Percentiles rank a stretch among this genome's conserved stretches.
Evolutionary conservation across 2,888 invertebrate genomes (phyloP).

Genomic region (Uloborus plumipes): DNA sequence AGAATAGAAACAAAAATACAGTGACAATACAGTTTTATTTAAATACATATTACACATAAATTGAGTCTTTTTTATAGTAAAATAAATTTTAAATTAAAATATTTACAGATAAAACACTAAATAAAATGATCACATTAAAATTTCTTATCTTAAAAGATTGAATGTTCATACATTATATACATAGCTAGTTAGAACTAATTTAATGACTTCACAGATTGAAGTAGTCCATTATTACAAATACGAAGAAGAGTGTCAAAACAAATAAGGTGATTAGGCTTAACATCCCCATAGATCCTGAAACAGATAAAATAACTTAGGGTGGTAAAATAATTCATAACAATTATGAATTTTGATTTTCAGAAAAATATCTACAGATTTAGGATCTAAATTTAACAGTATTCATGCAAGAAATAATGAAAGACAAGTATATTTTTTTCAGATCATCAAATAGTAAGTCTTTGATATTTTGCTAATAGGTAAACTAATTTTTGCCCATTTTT

Average conservation of each 20-base stretch:
- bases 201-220: slow-evolving; percentile 51
- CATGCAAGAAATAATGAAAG: too few relatives aligned
- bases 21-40: slow-evolving; percentile 1
- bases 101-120: not conserved
- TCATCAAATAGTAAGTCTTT: too few relatives aligned
- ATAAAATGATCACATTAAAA: not conserved
- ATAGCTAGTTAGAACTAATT: not conserved
- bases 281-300: slow-evolving; percentile 62
- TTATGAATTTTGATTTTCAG: not conserved
- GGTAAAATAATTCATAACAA: not conserved
- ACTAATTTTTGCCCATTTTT: too few relatives aligned
- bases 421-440: too few relatives aligned
- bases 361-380: too few relatives aligned
- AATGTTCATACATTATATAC: not conserved
- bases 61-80: not conserved
- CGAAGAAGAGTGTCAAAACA: slow-evolving; percentile 62
- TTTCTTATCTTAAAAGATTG: too few relatives aligned
- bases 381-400: too few relatives aligned
- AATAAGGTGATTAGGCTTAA: slow-evolving; percentile 64
- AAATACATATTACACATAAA: not conserved
- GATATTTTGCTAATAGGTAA: too few relatives aligned
- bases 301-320: slow-evolving; percentile 16
- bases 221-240: slow-evolving; percentile 66
- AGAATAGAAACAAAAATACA: not conserved
- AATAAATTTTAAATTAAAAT: not conserved